Conservation (phyloP, 92 coral and sea anemone species). For the Muricea muricata region DNA sequence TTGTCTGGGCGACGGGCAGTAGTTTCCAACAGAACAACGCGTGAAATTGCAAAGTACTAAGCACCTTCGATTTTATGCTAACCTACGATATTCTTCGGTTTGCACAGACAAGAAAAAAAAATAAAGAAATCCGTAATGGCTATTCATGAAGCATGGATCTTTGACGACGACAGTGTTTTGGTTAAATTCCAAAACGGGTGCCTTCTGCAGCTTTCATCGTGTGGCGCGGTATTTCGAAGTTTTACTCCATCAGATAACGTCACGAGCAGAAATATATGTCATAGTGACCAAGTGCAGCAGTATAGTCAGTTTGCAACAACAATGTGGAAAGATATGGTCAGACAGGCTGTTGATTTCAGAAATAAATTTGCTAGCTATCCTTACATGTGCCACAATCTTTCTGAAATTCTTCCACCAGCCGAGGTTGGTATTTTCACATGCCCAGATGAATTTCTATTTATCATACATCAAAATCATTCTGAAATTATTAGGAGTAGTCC, state of each 20-base stretch:
- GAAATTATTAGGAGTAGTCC: too few relatives aligned
- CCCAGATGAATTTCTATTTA: too few relatives aligned
- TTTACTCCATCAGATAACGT: background rate
- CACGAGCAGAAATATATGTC: conserved; percentile 1
- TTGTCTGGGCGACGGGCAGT: too few relatives aligned
- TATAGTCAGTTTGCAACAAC: conserved; percentile 79
- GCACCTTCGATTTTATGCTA: too few relatives aligned
- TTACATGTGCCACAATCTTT: conserved; percentile 76
- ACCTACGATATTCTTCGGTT: too few relatives aligned
- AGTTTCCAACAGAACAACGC: too few relatives aligned
- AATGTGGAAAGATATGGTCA: conserved; percentile 58
- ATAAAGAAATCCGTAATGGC: too few relatives aligned
- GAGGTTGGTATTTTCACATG: too few relatives aligned
- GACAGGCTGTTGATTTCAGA: conserved; percentile 69
- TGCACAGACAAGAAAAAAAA: too few relatives aligned
- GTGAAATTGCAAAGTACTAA: too few relatives aligned
- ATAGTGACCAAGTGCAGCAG: conserved; percentile 58
- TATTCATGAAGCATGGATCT: conserved; percentile 42
- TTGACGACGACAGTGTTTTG: conserved; percentile 76
- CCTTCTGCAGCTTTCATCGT: conserved; percentile 81
- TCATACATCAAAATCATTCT: too few relatives aligned
- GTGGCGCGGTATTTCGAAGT: conserved; percentile 72
- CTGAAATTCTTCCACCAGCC: background rate
- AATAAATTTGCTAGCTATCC: conserved; percentile 80
- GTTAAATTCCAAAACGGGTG: conserved; percentile 70